Evolutionary conservation across 1,140 invertebrate species (phyloP).

Genomic region (Drosophila chauvacae): DNA sequence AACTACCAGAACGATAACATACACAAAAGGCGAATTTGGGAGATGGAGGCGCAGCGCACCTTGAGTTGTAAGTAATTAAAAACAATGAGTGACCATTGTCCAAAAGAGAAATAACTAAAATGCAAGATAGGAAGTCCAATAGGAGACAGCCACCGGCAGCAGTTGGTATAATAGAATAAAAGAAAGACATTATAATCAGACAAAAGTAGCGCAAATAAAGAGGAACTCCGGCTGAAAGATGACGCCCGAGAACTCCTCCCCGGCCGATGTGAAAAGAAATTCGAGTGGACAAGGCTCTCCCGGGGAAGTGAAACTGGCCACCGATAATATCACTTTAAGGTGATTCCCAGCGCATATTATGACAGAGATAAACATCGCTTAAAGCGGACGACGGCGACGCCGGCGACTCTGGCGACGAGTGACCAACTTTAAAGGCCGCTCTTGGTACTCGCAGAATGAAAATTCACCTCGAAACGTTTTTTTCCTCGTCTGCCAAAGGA

Average conservation of each 20-base stretch:
- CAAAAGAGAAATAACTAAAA: constrained; percentile 31
- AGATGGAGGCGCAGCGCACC: constrained; percentile 24
- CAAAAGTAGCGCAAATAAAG: constrained; percentile 54
- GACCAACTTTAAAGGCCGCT: constrained; percentile 69
- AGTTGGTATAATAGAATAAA: constrained; percentile 18
- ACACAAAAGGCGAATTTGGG: constrained; percentile 8
- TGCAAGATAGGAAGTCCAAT: constrained; percentile 20
- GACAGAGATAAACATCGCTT: constrained; percentile 80
- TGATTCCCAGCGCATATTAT: constrained; percentile 83
- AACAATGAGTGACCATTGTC: constrained; percentile 68
- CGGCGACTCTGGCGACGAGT: constrained; percentile 26
- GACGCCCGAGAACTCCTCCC: constrained; percentile 27
- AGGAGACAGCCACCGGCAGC: constrained; percentile 7
- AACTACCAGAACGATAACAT: constrained; percentile 19
- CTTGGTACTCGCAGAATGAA: constrained; percentile 58
- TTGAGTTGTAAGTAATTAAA: constrained; percentile 43
- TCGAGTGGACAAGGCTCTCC: constrained; percentile 37
- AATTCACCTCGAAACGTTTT: constrained; percentile 56
- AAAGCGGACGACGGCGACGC: constrained; percentile 39
- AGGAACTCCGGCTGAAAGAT: constrained; percentile 21
- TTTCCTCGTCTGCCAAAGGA: constrained; percentile 30
- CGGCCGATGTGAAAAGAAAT: constrained; percentile 31
- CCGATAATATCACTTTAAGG: constrained; percentile 77
- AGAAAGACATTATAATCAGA: constrained; percentile 54
- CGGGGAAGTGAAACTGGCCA: constrained; percentile 36